phyloP scores from a whole-genome alignment of 2,888 invertebrate genomes.

The Agrotis segetum region DNA sequence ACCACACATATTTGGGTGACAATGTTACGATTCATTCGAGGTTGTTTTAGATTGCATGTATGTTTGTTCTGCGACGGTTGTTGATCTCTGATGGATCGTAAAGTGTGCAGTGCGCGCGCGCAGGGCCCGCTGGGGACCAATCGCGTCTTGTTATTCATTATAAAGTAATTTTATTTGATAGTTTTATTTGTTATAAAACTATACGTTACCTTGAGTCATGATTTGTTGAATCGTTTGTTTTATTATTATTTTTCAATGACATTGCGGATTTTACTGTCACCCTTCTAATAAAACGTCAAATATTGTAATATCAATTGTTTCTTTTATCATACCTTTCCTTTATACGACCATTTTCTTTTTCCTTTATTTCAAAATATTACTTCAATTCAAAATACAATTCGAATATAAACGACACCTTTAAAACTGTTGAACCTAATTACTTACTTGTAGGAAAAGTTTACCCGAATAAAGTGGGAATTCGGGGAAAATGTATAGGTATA shows the following conservation, averaged over 20 bases:
- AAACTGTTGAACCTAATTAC: too few relatives aligned
- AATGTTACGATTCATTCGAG: slow-evolving; percentile 75
- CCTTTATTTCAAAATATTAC: too few relatives aligned
- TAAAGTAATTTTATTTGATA: slow-evolving; percentile 86
- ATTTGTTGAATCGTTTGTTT: slow-evolving; percentile 90
- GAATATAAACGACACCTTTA: too few relatives aligned
- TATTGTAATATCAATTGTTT: slow-evolving; percentile 86
- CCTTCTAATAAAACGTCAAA: slow-evolving; percentile 90
- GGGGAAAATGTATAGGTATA: too few relatives aligned
- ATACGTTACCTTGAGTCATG: slow-evolving; percentile 90
- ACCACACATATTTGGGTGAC: slow-evolving; percentile 79
- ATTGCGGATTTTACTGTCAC: slow-evolving; percentile 89
- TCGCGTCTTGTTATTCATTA: slow-evolving; percentile 81
- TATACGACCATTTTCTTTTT: too few relatives aligned
- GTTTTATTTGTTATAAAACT: slow-evolving; percentile 88
- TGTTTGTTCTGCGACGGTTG: slow-evolving; percentile 37
- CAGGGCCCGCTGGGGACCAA: slow-evolving; percentile 43
- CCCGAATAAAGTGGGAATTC: too few relatives aligned
- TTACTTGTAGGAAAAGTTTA: too few relatives aligned
- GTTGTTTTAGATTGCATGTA: slow-evolving; percentile 55
- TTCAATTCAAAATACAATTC: too few relatives aligned
- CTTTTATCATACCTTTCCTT: slow-evolving; percentile 63
- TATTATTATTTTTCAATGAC: slow-evolving; percentile 89
- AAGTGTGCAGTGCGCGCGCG: slow-evolving; percentile 61
- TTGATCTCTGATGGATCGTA: slow-evolving; percentile 70